Conservation (phyloP, 2,113 vertebrate genomes). For the Myanophis thanlyinensis region DNA sequence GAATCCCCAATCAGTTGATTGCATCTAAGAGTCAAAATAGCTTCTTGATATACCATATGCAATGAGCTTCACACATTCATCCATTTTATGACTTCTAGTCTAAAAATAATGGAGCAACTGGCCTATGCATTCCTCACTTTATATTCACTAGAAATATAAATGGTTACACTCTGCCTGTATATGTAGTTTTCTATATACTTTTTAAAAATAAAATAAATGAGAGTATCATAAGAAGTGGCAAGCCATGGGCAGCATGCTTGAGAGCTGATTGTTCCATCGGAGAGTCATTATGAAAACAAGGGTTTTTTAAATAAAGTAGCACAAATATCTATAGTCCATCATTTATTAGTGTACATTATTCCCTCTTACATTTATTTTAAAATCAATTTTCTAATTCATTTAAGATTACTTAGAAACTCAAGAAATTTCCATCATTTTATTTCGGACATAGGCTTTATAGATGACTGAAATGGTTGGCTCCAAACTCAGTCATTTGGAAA, state of each 20-base stretch:
- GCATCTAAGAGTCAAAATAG: neutral
- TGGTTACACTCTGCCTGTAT: neutral
- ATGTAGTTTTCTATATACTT: neutral
- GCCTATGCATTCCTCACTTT: neutral
- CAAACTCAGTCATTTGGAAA: neutral
- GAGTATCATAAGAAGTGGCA: neutral
- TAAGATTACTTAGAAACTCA: neutral
- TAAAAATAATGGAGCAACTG: neutral
- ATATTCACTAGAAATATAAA: neutral
- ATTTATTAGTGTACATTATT: neutral
- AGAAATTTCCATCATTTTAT: neutral
- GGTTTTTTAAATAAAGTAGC: accelerated
- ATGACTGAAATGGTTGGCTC: neutral
- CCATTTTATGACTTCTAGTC: neutral
- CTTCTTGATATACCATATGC: accelerated
- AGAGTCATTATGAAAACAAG: neutral
- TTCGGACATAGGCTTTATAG: neutral
- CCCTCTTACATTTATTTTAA: neutral
- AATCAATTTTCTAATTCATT: neutral
- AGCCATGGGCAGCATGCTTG: neutral
- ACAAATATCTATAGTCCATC: accelerated
- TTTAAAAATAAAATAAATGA: neutral
- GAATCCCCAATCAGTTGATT: neutral
- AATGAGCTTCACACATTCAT: neutral
- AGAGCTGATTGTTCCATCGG: neutral